Percentiles rank a stretch among this genome's conserved stretches.
Conservation (phyloP, 2,113 vertebrate species). For the Thunnus maccoyii region DNA sequence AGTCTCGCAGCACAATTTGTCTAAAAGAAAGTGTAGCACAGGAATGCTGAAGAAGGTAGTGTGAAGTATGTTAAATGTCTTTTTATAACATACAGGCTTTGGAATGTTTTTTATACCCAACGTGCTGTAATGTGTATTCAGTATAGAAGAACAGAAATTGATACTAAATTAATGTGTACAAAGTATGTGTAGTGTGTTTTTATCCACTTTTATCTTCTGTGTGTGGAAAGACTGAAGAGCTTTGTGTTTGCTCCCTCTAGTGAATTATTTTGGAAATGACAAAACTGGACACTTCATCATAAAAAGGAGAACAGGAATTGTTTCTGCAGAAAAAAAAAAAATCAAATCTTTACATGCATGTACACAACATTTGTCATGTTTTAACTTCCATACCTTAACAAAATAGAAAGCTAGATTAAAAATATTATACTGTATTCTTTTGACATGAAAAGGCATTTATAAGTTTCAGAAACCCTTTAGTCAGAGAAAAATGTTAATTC, state of each 20-base stretch:
- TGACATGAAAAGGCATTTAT: neutral
- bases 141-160: neutral
- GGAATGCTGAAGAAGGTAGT: neutral
- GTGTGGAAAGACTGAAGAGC: slow-evolving; percentile 16
- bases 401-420: neutral
- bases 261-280: slow-evolving; percentile 75
- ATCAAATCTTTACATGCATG: neutral
- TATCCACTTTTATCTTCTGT: neutral
- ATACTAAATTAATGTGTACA: neutral
- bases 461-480: slow-evolving; percentile 35
- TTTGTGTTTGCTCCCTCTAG: slow-evolving; percentile 84
- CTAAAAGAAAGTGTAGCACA: neutral
- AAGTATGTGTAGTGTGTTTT: neutral
- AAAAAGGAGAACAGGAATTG: neutral
- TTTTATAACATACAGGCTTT: neutral
- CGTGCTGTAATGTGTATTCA: neutral
- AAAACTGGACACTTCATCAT: slow-evolving; percentile 45
- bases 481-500: slow-evolving; percentile 33
- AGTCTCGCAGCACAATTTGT: slow-evolving; percentile 35
- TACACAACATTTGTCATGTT: too few species aligned
- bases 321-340: slow-evolving; percentile 20
- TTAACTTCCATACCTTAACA: neutral
- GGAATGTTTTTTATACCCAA: neutral
- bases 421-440: neutral
- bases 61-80: neutral